These are phyloP conservation scores for Tetragonisca angustula DNA, from an alignment of 2,888 invertebrate genomes.

Conservation along the genomic window DNA sequence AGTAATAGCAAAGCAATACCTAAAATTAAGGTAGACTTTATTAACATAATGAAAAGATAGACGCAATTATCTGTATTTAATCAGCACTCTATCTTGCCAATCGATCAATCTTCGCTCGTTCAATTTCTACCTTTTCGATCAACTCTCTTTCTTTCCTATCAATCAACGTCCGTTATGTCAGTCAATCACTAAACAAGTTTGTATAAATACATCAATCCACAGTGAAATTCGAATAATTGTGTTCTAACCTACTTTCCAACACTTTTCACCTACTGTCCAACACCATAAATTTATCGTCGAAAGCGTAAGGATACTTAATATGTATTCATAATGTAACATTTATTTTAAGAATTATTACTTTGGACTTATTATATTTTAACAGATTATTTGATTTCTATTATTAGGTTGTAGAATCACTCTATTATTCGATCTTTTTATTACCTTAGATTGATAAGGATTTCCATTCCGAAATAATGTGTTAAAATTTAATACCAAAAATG, in stretches of 20 bases:
- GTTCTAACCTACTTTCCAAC: background rate
- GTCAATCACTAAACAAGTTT: background rate
- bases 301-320: background rate
- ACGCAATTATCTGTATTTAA: background rate
- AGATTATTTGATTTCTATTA: too few species aligned
- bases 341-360: background rate
- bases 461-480: too few species aligned
- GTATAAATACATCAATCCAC: background rate
- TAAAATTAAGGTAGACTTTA: background rate
- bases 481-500: too few species aligned
- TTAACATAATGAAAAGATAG: background rate
- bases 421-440: too few species aligned
- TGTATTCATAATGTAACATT: background rate
- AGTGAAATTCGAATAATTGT: background rate
- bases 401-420: too few species aligned
- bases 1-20: background rate
- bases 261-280: background rate
- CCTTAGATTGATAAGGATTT: too few species aligned
- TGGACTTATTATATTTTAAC: too few species aligned
- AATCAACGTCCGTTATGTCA: constrained; percentile 2
- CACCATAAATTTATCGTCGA: background rate
- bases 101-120: background rate
- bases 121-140: background rate
- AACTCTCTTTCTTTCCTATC: constrained; percentile 5
- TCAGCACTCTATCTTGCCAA: constrained; percentile 8